These are phyloP conservation scores for Ariolimax columbianus DNA, from an alignment of 2,888 invertebrate genomes.

Conservation along the genomic window DNA sequence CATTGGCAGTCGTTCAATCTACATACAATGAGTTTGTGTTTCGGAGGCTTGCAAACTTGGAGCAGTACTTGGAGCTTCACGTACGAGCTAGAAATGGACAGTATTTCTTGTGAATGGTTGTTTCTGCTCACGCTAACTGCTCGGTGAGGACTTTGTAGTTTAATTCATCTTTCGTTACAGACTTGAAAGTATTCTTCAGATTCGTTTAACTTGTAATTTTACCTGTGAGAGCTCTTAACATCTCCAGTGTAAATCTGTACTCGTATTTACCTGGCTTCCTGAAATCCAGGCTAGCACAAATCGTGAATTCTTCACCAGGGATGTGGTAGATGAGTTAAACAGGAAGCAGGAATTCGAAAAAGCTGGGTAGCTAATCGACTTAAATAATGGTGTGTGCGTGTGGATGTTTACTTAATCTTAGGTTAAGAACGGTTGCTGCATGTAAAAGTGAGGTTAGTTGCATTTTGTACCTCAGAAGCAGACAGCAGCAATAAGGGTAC, in stretches of 20 bases:
- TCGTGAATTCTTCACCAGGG: not conserved
- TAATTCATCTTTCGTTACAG: not conserved
- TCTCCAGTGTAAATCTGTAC: not conserved
- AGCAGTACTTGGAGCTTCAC: not conserved
- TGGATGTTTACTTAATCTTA: not conserved
- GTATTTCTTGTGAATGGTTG: not conserved
- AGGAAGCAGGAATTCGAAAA: not conserved
- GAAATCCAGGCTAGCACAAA: not conserved
- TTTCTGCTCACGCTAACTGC: not conserved
- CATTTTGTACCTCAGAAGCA: not conserved
- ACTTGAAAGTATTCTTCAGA: not conserved
- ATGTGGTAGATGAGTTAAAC: not conserved
- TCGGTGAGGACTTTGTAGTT: not conserved
- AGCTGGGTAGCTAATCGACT: not conserved
- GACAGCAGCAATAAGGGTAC: not conserved
- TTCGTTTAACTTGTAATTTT: not conserved
- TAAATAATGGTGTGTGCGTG: not conserved
- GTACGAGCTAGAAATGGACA: not conserved
- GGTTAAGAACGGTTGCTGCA: not conserved
- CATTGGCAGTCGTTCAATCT: not conserved
- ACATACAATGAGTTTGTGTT: not conserved
- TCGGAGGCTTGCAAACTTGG: not conserved
- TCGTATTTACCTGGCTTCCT: not conserved
- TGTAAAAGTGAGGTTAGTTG: not conserved
- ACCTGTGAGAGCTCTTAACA: not conserved